A percentile compares a stretch with the other conserved stretches of the same genome.
Conservation (phyloP, 2,797 vertebrate genomes). For the Lacerta viridis region DNA sequence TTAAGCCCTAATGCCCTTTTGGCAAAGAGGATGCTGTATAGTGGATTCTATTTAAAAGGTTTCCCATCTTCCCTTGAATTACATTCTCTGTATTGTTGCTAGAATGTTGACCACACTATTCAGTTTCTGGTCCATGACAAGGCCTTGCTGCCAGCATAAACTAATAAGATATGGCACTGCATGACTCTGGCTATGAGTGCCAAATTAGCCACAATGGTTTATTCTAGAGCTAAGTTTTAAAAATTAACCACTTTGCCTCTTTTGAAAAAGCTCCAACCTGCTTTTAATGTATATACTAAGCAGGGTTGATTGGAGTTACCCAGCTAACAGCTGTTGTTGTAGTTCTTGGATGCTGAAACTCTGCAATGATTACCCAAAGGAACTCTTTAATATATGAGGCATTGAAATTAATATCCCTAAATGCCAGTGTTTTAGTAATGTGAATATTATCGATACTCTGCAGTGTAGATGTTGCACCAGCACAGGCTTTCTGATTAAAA, state of each 20-base stretch:
- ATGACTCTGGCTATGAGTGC: neutral
- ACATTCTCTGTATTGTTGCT: neutral
- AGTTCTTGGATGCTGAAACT: neutral
- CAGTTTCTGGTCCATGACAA: no score
- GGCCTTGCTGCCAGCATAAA: neutral
- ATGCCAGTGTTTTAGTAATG: conserved; percentile 13
- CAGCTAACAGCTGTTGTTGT: neutral
- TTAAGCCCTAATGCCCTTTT: no score
- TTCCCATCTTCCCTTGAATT: no score
- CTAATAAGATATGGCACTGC: neutral
- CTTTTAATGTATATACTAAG: neutral
- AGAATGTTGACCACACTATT: no score
- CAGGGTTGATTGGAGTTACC: conserved; percentile 4
- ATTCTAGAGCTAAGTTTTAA: no score
- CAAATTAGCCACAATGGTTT: neutral
- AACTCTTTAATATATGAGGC: neutral
- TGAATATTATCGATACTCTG: neutral
- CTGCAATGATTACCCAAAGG: neutral
- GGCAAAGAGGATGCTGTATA: no score
- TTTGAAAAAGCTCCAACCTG: no score
- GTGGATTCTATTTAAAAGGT: no score
- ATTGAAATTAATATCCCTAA: conserved; percentile 9
- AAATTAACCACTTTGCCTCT: neutral
- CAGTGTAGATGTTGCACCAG: neutral
- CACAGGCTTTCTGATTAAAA: neutral